Percentiles rank a stretch among this genome's conserved stretches.
Conservation (phyloP, 2,888 invertebrate genomes). For the Oscheius sp. region DNA sequence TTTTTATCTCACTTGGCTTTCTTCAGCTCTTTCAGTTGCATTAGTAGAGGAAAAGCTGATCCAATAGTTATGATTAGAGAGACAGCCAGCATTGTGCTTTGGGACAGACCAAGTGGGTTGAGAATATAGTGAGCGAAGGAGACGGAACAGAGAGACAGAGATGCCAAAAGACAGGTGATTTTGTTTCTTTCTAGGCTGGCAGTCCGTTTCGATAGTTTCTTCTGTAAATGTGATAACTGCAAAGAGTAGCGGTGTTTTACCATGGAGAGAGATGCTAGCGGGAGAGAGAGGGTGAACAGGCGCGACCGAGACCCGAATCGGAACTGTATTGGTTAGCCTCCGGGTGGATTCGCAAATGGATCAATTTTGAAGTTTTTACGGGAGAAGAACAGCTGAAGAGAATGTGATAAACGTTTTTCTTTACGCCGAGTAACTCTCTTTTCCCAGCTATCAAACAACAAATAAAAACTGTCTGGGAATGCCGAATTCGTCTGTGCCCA, state of each 20-base stretch:
- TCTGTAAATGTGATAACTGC: not conserved
- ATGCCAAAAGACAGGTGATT: conserved; percentile 28
- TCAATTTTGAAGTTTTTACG: too few species aligned
- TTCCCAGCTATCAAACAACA: too few species aligned
- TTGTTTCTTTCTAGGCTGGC: conserved; percentile 22
- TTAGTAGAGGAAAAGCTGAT: conserved; percentile 25
- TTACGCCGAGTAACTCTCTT: too few species aligned
- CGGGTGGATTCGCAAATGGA: too few species aligned
- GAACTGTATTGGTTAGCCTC: conserved; percentile 21
- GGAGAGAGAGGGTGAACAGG: not conserved
- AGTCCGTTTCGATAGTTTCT: conserved; percentile 19
- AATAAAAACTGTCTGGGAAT: too few species aligned
- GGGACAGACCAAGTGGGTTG: conserved; percentile 29
- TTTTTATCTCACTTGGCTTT: conserved; percentile 5
- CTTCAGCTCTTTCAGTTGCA: conserved; percentile 15
- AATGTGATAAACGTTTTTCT: too few species aligned
- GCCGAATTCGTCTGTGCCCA: too few species aligned
- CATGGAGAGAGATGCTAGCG: too few species aligned
- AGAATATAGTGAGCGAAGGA: conserved; percentile 37
- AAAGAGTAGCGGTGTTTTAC: not conserved
- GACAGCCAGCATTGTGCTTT: conserved; percentile 27
- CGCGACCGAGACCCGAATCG: conserved; percentile 18
- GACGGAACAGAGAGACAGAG: conserved; percentile 24
- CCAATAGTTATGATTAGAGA: conserved; percentile 17
- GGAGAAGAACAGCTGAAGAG: too few species aligned